These are phyloP conservation scores for Luscinia luscinia DNA, from an alignment of 2,797 vertebrate genomes.

Conservation along the genomic window DNA sequence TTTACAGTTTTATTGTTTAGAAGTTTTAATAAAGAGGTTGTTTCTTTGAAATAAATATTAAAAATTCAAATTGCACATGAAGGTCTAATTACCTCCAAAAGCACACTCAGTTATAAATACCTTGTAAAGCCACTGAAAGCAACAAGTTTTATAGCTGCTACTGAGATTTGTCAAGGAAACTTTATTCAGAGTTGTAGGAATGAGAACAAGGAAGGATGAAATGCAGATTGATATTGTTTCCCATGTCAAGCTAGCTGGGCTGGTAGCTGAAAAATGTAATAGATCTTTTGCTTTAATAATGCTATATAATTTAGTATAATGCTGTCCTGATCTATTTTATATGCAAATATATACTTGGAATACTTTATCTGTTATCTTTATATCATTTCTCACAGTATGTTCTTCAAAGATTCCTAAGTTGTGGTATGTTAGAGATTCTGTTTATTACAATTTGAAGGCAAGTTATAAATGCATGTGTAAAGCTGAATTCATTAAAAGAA, in stretches of 20 bases:
- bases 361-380: constrained; percentile 9
- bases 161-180: background rate
- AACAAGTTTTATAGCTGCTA: background rate
- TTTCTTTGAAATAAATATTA: background rate
- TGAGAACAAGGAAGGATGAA: background rate
- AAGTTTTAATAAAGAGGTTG: background rate
- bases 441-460: constrained; percentile 10
- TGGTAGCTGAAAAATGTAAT: background rate
- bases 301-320: background rate
- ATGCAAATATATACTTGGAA: constrained; percentile 32
- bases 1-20: background rate
- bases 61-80: background rate
- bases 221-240: background rate
- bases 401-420: constrained; percentile 45
- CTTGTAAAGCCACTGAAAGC: background rate
- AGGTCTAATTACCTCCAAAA: background rate
- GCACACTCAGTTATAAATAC: background rate
- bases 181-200: background rate
- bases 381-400: constrained; percentile 32
- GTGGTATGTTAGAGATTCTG: background rate
- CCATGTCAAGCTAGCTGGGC: background rate
- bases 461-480: background rate
- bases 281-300: background rate
- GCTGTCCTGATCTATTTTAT: constrained; percentile 17
- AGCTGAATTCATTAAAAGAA: constrained; percentile 15